Conservation (phyloP, 2,888 invertebrate genomes). For the Lycophotia porphyrea region DNA sequence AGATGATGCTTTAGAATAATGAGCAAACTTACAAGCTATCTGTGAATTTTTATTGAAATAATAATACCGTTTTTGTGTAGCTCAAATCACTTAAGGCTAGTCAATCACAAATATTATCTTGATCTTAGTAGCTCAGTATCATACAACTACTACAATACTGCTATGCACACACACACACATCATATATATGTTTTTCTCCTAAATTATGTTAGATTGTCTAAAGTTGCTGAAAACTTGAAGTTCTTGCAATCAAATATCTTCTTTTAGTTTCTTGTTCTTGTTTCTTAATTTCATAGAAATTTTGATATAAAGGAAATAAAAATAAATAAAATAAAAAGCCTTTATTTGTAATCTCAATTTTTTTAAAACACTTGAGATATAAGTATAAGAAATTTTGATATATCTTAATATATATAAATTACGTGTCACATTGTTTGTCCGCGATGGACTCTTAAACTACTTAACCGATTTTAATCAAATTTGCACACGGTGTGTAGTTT, state of each 20-base stretch:
- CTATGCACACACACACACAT: too few species aligned
- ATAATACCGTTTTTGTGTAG: slow-evolving; percentile 22
- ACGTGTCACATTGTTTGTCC: too few species aligned
- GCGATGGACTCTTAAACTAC: too few species aligned
- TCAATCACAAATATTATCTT: slow-evolving; percentile 19
- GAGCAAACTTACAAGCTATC: neutral
- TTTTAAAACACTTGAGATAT: too few species aligned
- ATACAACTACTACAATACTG: neutral
- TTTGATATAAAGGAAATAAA: too few species aligned
- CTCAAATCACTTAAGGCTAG: slow-evolving; percentile 17
- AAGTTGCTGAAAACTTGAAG: neutral
- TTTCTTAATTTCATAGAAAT: neutral
- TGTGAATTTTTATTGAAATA: slow-evolving; percentile 11
- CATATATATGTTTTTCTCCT: neutral
- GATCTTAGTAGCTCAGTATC: slow-evolving; percentile 15
- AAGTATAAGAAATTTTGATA: too few species aligned
- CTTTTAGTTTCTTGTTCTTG: neutral
- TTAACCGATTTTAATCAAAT: too few species aligned
- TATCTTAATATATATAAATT: too few species aligned
- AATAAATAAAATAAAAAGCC: too few species aligned
- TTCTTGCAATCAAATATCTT: neutral
- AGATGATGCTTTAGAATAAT: neutral
- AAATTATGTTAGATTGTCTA: neutral
- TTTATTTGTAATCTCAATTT: too few species aligned
- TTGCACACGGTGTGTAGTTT: too few species aligned